Evolutionary conservation across 2,888 invertebrate genomes (phyloP).

Genomic region (Plusia festucae): DNA sequence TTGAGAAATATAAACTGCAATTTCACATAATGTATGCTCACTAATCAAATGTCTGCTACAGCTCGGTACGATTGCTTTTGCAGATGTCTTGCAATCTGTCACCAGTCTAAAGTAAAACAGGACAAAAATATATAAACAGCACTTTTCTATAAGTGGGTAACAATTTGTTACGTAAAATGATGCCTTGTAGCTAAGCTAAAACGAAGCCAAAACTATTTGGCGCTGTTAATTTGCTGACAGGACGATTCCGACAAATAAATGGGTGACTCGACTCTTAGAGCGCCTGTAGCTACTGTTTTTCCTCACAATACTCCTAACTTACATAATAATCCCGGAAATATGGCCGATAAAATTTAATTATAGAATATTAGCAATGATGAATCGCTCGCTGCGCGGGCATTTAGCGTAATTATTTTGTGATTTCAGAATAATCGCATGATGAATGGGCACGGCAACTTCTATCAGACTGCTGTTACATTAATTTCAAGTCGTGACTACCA

Average conservation of each 20-base stretch:
- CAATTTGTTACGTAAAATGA: slow-evolving; percentile 37
- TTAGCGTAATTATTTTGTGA: slow-evolving; percentile 83
- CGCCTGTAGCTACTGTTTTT: slow-evolving; percentile 25
- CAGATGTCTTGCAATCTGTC: slow-evolving; percentile 38
- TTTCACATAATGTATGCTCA: slow-evolving; percentile 31
- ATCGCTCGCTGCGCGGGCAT: slow-evolving; percentile 71
- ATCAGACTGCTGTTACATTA: slow-evolving; percentile 70
- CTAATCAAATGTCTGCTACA: slow-evolving; percentile 43
- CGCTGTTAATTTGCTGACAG: slow-evolving; percentile 50
- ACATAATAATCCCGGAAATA: slow-evolving; percentile 64
- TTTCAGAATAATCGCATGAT: slow-evolving; percentile 83
- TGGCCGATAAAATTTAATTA: slow-evolving; percentile 82
- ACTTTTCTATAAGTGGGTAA: slow-evolving; percentile 46
- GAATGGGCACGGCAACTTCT: slow-evolving; percentile 75
- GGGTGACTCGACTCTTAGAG: slow-evolving; percentile 38
- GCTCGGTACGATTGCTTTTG: slow-evolving; percentile 12
- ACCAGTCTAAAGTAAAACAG: slow-evolving; percentile 41
- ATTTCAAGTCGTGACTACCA: slow-evolving; percentile 65
- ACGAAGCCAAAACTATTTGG: slow-evolving; percentile 54
- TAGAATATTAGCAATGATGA: slow-evolving; percentile 79
- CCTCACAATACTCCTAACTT: slow-evolving; percentile 57
- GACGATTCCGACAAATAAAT: slow-evolving; percentile 41
- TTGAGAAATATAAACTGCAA: slow-evolving; percentile 20
- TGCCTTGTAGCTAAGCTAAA: slow-evolving; percentile 42
- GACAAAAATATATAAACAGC: slow-evolving; percentile 47